Evolutionary conservation across 1,140 invertebrate genomes (phyloP), one percentile per base, ranked within the genome.

Genomic region (Drosophila azteca): DNA sequence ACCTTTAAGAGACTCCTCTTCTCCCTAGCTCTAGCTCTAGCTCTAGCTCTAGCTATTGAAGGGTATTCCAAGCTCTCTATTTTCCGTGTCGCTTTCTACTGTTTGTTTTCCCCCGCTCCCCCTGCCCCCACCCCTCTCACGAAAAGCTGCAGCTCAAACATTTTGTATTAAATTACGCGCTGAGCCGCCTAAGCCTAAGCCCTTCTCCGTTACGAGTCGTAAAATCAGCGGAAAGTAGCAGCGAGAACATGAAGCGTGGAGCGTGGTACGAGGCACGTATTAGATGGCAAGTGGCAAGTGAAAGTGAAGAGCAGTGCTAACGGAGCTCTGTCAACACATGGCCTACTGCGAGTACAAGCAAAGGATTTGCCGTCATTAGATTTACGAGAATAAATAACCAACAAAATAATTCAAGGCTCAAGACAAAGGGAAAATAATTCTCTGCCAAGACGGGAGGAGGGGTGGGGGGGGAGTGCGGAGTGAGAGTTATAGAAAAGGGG

Each of bases 81-180:
- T 1, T 0, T 11, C 4, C 17, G 17, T 35, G 20, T 45, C 24
- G 7, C 0, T 15, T 9, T 49, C 35, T n/a, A 35, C 31, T 17
- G 44, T 51, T 77, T 46, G 8, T 54, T 35, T 29, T 55, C 61
- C 7, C 49, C n/a, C 50, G n/a, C 11, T 26, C 24, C 5, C 5
- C 5, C 5, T 24, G 17, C 17, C 17, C 17, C 24, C 24, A 1
- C 17, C 17, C 17, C 24, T 4, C 24, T 26, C 48, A 51, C 9
- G 3, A 35, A 57, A 69, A 63, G 57, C 51, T 50, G 68, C 58
- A 31, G 49, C 67, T 58, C 45, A 50, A 20, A 52, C 70, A 62
- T 74, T 60, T 77, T 75, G 83, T 83, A 82, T 88, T 83, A 83
- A 88, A 88, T 87, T 89, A 88, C 71, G 51, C 71, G 68, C 83